Evolutionary conservation across 2,797 vertebrate genomes (phyloP), one percentile per base, ranked within the genome.

Genomic region (Microcaecilia unicolor): DNA sequence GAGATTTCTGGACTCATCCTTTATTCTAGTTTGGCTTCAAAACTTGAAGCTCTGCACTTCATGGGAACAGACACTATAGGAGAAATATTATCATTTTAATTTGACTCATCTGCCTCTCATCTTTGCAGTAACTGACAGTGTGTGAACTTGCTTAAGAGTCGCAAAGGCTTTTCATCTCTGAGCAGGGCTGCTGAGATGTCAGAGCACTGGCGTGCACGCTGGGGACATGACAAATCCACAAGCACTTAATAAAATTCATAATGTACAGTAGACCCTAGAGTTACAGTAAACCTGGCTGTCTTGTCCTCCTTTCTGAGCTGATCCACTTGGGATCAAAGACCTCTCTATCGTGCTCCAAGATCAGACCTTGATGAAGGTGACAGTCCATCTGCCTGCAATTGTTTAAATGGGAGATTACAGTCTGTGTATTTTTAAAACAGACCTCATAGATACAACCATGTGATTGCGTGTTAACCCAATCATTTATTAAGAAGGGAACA

Each of bases 131-230:
- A 56, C n/a, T 44, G 25, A 55, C 49, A 35, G 26, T 55, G 34
- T 47, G 51, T 58, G 60, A 71, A 57, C 29, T 45, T 34, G 23
- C n/a, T 43, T 41, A 27, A n/a, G 50, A 56, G 42, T 31, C 44
- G 19, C n/a, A n/a, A 31, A 37, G 16, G 22, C 27, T 23, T 56
- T 72, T 69, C 32, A 51, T 61, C 61, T 66, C 42, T 28, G 26
- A 18, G 18, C 31, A 49, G 48, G 40, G 16, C 38, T 43, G 48
- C 25, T 49, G 22, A 28, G 31, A 43, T 63, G 11, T 50, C 46
- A 8, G 50, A 34, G 31, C 29, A 28, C 15, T 22, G 14, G 22
- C 41, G 21, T 25, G 61, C 44, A 48, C 58, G 17, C 63, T 53
- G 49, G 61, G 61, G 48, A 53, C 43, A 31, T 55, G 7, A 18